Base-by-base conservation (phyloP, 2,113 vertebrate genomes). In the Lathamus discolor region DNA sequence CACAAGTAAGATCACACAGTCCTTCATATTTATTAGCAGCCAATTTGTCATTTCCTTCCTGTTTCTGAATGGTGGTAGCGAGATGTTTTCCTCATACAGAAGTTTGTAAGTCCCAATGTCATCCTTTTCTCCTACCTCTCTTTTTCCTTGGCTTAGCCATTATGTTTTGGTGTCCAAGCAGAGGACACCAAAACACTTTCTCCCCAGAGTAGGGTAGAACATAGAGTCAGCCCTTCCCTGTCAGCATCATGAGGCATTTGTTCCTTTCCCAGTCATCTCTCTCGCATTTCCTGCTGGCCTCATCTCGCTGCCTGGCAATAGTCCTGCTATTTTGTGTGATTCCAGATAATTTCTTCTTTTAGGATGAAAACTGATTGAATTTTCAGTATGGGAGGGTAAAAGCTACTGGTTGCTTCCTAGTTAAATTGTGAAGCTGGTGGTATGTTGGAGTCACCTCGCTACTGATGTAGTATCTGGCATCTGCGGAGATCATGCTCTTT, bases 1-100 rank as follows among this genome's bases (percentile, higher is more conserved):
- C 98, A 44, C 98, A 99, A 98, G 99, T 99, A 97, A 96, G 96
- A 94, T 94, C 59, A 31, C 5, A 2, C 25, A 76, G 17, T 91
- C 25, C 33, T 57, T 90, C 46, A 17, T 62, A 43, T 77, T 80
- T 68, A 20, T 72, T n/a, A 39, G 49, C 44, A 80, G 25, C 39
- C 43, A 88, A 52, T 87, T 25, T 87, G 23, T 79, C 0, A 25
- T 46, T 80, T 80, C 15, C 43, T 75, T 86, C 51, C 41, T 84
- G 9, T 68, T 75, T 48, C 28, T 86, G 48, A 78, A 39, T 9
- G 68, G 51, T 77, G 24, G 13, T 44, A 90, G 43, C 25, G 68
- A 77, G 35, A 61, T 78, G 1, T 35, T 76, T 67, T 77, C 23
- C 29, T 75, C 5, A 3, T 39, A 22, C 3, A 61, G 35, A 52